Conservation (phyloP, 2,797 vertebrate species). For the Danio choprae region DNA sequence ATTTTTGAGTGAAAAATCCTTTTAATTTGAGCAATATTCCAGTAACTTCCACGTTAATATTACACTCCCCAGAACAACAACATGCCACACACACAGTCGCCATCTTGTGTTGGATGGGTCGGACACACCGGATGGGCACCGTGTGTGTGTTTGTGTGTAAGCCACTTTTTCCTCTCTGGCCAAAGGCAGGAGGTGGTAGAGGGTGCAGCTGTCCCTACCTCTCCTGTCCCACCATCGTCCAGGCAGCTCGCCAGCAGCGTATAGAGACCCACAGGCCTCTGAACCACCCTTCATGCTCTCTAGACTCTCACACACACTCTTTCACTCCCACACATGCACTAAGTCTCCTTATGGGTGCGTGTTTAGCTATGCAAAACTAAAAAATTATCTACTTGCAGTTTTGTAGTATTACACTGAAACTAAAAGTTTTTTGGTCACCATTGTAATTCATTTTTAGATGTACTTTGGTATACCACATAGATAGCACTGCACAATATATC, state of each 20-base stretch:
- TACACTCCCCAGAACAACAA: not conserved
- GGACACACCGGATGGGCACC: constrained; percentile 23
- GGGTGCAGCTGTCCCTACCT: constrained; percentile 72
- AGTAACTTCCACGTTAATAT: not conserved
- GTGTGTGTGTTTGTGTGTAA: constrained; percentile 41
- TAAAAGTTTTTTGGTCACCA: not conserved
- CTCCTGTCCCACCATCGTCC: constrained; percentile 64
- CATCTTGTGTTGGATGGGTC: constrained; percentile 27
- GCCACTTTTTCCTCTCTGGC: constrained; percentile 50
- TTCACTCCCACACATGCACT: not conserved
- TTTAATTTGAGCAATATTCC: not conserved
- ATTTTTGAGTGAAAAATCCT: too few species aligned
- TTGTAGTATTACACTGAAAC: not conserved
- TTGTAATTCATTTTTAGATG: not conserved
- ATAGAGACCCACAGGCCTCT: constrained; percentile 54
- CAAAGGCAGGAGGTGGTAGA: constrained; percentile 58
- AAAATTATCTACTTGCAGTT: not conserved
- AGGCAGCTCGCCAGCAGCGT: constrained; percentile 59
- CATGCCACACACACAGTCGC: constrained; percentile 14
- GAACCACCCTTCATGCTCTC: constrained; percentile 52
- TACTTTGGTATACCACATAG: not conserved
- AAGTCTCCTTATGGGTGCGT: not conserved
- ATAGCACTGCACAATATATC: too few species aligned
- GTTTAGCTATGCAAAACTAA: constrained; percentile 15
- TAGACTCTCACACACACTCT: constrained; percentile 17